A percentile compares a stretch with the other conserved stretches of the same genome.
phyloP scores from a whole-genome alignment of 2,888 invertebrate genomes.

The Halocaridina rubra region DNA sequence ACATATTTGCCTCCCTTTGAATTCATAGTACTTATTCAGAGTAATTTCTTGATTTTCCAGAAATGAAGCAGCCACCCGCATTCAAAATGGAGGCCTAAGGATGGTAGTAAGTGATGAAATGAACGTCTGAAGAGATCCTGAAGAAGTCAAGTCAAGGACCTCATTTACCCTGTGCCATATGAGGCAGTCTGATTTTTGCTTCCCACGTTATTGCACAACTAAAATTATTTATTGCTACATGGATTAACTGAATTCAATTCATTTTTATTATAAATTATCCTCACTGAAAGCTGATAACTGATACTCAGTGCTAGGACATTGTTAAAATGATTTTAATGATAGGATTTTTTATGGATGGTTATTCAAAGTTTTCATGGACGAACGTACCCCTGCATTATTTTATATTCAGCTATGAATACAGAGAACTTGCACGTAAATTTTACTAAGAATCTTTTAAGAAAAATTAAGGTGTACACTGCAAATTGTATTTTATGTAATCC shows the following conservation, averaged over 20 bases:
- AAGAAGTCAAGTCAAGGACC: constrained; percentile 26
- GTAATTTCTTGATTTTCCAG: constrained; percentile 33
- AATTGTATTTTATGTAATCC: background rate
- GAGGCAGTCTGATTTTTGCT: constrained; percentile 30
- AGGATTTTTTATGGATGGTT: background rate
- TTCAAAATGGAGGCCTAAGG: constrained; percentile 64
- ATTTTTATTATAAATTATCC: too few relatives aligned
- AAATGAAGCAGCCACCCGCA: constrained; percentile 64
- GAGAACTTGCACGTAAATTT: background rate
- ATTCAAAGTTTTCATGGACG: background rate
- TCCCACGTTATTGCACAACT: constrained; percentile 6
- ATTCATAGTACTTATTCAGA: too few relatives aligned
- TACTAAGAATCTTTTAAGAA: background rate
- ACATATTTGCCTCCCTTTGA: too few relatives aligned
- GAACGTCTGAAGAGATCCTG: constrained; percentile 62
- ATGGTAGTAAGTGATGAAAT: constrained; percentile 56
- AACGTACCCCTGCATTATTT: background rate
- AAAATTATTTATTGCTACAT: too few relatives aligned
- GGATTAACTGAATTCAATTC: too few relatives aligned
- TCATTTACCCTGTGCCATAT: constrained; percentile 51
- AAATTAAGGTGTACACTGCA: background rate
- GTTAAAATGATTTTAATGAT: too few relatives aligned
- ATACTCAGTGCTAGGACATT: constrained; percentile 33
- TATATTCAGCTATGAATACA: background rate
- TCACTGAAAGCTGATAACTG: constrained; percentile 27